These are phyloP conservation scores for Drosophila orosa DNA, from an alignment of 1,140 invertebrate genomes.

Conservation along the genomic window DNA sequence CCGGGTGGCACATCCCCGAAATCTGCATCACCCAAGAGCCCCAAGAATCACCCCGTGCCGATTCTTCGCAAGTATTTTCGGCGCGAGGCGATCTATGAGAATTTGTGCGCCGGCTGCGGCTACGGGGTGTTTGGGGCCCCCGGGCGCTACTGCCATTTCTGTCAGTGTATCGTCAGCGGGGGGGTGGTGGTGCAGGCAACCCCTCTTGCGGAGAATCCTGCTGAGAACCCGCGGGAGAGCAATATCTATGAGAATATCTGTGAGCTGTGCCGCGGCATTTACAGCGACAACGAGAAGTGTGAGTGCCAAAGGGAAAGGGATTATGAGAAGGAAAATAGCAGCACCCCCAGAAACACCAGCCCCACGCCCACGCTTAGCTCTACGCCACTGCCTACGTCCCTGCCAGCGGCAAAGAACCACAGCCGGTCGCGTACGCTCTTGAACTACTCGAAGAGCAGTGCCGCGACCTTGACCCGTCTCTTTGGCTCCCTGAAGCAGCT, in stretches of 20 bases:
- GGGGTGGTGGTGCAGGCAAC: conserved; percentile 24
- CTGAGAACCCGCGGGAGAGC: conserved; percentile 10
- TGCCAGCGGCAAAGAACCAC: conserved; percentile 36
- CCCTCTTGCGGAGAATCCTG: background rate
- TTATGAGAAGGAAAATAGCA: background rate
- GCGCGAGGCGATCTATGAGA: conserved; percentile 74
- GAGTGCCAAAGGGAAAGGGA: conserved; percentile 20
- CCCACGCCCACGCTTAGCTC: conserved; percentile 21
- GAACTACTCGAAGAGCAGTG: conserved; percentile 62
- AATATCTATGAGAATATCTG: conserved; percentile 82
- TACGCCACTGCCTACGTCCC: conserved; percentile 10
- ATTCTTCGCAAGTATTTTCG: conserved; percentile 75
- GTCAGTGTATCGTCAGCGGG: conserved; percentile 74
- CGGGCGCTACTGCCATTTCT: conserved; percentile 78
- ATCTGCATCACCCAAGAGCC: background rate
- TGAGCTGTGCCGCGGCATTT: conserved; percentile 64
- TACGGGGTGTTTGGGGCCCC: conserved; percentile 79
- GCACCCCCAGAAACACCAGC: conserved; percentile 1
- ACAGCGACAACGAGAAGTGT: conserved; percentile 66
- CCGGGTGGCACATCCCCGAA: conserved; percentile 5
- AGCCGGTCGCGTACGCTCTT: conserved; percentile 56
- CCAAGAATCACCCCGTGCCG: conserved; percentile 16
- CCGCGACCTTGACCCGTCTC: conserved; percentile 64
- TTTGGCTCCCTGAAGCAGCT: conserved; percentile 74
- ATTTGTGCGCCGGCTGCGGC: conserved; percentile 79